Conservation (phyloP, 2,113 vertebrate species). For the Xenopus laevis region DNA sequence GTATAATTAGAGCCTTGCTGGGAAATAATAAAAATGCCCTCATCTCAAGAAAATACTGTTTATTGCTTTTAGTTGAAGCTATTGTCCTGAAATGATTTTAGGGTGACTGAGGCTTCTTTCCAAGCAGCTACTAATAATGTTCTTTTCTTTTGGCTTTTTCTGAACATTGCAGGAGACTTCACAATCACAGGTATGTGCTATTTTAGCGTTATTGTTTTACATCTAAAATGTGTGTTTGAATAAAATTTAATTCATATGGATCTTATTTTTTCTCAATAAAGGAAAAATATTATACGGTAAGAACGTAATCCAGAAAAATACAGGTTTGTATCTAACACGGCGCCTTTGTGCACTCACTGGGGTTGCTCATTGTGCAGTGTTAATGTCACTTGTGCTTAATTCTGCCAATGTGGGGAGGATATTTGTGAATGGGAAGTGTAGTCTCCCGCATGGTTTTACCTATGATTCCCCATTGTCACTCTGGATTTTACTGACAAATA, state of each 20-base stretch:
- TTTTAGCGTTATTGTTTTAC: slow-evolving; percentile 5
- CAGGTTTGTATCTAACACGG: slow-evolving; percentile 7
- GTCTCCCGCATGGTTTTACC: too few relatives aligned
- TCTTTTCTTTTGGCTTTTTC: slow-evolving; percentile 53
- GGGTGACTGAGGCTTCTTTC: too few relatives aligned
- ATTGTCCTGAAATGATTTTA: too few relatives aligned
- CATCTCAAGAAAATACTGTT: too few relatives aligned
- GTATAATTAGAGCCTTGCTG: too few relatives aligned
- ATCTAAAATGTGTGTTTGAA: neutral
- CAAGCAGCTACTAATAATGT: slow-evolving; percentile 50
- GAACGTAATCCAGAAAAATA: slow-evolving; percentile 26
- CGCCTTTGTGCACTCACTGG: slow-evolving; percentile 1
- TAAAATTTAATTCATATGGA: slow-evolving; percentile 29
- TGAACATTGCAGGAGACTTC: slow-evolving; percentile 69
- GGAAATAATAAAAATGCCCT: too few relatives aligned
- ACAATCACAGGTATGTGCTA: slow-evolving; percentile 75
- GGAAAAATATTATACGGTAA: slow-evolving; percentile 73
- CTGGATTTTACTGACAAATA: too few relatives aligned
- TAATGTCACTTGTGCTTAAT: slow-evolving; percentile 46
- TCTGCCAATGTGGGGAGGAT: too few relatives aligned
- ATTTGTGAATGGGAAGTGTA: too few relatives aligned
- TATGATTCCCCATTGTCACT: too few relatives aligned
- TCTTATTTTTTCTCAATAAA: slow-evolving; percentile 54
- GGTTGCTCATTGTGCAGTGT: neutral
- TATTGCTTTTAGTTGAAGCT: too few relatives aligned